phyloP scores from a whole-genome alignment of 2,888 invertebrate genomes.

The Xylophagus ater region DNA sequence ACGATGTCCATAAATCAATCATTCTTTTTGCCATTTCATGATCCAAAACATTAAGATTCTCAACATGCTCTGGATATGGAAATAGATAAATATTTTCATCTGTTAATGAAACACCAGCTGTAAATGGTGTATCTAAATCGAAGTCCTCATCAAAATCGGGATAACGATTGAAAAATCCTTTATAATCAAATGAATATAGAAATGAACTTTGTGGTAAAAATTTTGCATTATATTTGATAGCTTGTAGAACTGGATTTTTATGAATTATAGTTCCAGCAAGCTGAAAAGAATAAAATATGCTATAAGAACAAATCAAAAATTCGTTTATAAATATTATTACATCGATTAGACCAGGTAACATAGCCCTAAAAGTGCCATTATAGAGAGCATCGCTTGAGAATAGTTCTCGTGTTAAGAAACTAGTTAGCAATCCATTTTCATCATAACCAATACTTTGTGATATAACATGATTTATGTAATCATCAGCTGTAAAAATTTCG shows the following conservation, averaged over 20 bases:
- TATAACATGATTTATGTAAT: slow-evolving; percentile 31
- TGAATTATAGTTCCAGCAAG: slow-evolving; percentile 39
- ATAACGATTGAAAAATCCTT: slow-evolving; percentile 38
- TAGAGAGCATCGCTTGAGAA: slow-evolving; percentile 28
- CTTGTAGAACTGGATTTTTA: slow-evolving; percentile 40
- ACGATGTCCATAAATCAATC: slow-evolving; percentile 38
- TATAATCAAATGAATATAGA: slow-evolving; percentile 43
- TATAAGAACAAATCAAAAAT: slow-evolving; percentile 1
- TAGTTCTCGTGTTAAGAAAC: slow-evolving; percentile 29
- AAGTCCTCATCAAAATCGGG: slow-evolving; percentile 29
- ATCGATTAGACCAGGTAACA: slow-evolving; percentile 42
- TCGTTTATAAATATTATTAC: slow-evolving; percentile 26
- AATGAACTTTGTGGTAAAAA: slow-evolving; percentile 35
- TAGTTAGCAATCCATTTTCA: slow-evolving; percentile 28
- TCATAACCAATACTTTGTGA: slow-evolving; percentile 32
- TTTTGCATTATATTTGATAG: slow-evolving; percentile 36
- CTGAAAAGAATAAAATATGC: slow-evolving; percentile 25
- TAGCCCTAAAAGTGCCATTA: slow-evolving; percentile 37
- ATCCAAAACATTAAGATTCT: slow-evolving; percentile 33
- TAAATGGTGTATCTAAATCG: slow-evolving; percentile 35
- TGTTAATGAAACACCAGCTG: slow-evolving; percentile 45
- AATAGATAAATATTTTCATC: slow-evolving; percentile 49
- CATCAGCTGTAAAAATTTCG: slow-evolving; percentile 22
- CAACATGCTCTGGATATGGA: slow-evolving; percentile 33
- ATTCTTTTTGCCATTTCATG: slow-evolving; percentile 38